Evolutionary conservation across 2,888 invertebrate species (phyloP).

Genomic region (Cartodere bifasciata): DNA sequence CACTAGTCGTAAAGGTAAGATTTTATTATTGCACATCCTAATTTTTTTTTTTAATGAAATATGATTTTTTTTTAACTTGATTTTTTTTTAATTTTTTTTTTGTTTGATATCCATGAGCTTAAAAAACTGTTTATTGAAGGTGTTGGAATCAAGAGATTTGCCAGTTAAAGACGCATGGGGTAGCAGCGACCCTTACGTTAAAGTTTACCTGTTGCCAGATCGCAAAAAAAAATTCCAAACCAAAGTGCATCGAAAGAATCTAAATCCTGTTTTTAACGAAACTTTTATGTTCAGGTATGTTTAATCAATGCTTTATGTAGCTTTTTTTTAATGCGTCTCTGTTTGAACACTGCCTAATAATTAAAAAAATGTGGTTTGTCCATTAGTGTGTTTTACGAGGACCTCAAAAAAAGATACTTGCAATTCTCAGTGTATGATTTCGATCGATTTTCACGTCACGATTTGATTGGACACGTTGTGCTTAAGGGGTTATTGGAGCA

Average conservation of each 20-base stretch:
- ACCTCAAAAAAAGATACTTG: slow-evolving; percentile 59
- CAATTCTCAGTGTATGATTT: slow-evolving; percentile 84
- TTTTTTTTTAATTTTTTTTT: too few relatives aligned
- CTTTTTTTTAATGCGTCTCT: too few relatives aligned
- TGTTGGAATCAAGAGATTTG: slow-evolving; percentile 62
- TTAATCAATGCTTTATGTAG: too few relatives aligned
- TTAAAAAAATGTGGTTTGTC: too few relatives aligned
- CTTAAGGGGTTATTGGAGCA: slow-evolving; percentile 66
- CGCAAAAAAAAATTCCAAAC: slow-evolving; percentile 79
- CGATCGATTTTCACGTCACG: slow-evolving; percentile 78
- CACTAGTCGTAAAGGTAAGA: slow-evolving; percentile 63
- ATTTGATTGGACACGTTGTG: slow-evolving; percentile 75
- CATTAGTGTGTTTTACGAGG: slow-evolving; percentile 60
- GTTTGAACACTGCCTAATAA: too few relatives aligned
- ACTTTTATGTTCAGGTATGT: slow-evolving; percentile 68
- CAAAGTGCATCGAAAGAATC: slow-evolving; percentile 67
- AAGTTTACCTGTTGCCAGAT: slow-evolving; percentile 72
- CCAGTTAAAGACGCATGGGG: slow-evolving; percentile 74
- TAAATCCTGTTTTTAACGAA: slow-evolving; percentile 74
- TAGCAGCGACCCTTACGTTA: slow-evolving; percentile 80
- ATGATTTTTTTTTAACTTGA: too few relatives aligned
- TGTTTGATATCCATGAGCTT: too few relatives aligned
- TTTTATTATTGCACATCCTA: too few relatives aligned
- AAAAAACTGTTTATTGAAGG: slow-evolving; percentile 37
- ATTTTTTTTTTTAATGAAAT: too few relatives aligned